Conservation (phyloP, 2,113 vertebrate genomes). For the Podocnemis expansa region DNA sequence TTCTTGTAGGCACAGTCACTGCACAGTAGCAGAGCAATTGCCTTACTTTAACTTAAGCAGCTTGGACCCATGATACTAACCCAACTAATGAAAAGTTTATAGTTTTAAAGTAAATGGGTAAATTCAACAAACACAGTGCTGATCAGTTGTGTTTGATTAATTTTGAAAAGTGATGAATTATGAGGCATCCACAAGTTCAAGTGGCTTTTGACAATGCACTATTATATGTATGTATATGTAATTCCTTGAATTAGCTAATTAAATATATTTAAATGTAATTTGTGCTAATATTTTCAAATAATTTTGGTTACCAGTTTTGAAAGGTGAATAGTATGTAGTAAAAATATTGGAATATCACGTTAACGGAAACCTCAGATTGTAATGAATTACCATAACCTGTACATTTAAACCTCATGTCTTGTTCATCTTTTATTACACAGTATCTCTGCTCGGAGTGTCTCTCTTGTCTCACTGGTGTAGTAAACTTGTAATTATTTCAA, state of each 20-base stretch:
- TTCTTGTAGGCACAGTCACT: neutral
- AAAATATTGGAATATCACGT: neutral
- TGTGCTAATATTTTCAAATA: neutral
- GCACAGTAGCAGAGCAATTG: neutral
- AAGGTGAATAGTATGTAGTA: neutral
- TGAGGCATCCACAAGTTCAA: neutral
- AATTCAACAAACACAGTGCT: conserved; percentile 32
- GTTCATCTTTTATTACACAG: neutral
- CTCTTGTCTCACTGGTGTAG: neutral
- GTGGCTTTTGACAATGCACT: neutral
- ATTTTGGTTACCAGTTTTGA: neutral
- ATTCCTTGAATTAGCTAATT: too few relatives aligned
- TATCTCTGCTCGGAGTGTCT: neutral
- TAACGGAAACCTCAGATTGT: neutral
- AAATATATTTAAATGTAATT: too few relatives aligned
- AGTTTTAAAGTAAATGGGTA: neutral
- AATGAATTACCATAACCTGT: neutral
- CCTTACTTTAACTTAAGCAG: neutral
- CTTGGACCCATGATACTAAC: neutral
- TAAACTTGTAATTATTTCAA: conserved; percentile 13
- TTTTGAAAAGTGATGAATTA: conserved; percentile 26
- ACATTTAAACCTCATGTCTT: neutral
- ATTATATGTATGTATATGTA: neutral
- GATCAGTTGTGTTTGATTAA: conserved; percentile 15
- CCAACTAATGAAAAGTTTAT: conserved; percentile 31